These are phyloP conservation scores for Drosophila subsilvestris DNA, from an alignment of 2,888 invertebrate genomes.

Conservation along the genomic window DNA sequence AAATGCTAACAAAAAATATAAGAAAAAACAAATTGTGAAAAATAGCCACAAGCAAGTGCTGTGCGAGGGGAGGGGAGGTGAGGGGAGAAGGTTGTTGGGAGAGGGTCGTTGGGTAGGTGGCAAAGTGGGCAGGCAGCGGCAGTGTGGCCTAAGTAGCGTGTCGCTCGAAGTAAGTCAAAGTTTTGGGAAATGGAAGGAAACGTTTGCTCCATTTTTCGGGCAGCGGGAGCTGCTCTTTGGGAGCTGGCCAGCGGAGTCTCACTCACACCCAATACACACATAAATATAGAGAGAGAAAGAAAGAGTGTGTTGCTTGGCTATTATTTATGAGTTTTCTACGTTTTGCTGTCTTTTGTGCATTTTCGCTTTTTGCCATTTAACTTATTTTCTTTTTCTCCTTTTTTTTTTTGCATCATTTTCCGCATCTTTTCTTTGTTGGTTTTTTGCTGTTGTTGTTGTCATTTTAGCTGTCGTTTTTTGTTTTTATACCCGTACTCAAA, in stretches of 20 bases:
- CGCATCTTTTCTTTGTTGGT: conserved; percentile 1
- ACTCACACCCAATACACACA: conserved; percentile 6
- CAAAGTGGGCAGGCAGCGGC: background rate
- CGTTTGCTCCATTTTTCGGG: conserved; percentile 18
- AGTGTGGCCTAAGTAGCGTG: conserved; percentile 37
- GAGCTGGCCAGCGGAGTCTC: conserved; percentile 2
- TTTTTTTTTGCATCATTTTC: conserved; percentile 5
- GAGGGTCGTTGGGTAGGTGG: background rate
- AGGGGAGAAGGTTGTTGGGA: too few relatives aligned
- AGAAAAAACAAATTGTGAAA: conserved; percentile 60
- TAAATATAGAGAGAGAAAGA: background rate
- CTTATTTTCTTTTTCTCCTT: conserved; percentile 28
- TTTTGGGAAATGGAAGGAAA: conserved; percentile 32
- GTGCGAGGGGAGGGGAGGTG: background rate
- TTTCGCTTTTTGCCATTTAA: conserved; percentile 70
- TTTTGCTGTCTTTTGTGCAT: conserved; percentile 68
- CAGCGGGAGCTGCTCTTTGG: background rate
- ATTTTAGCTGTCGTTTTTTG: conserved; percentile 2
- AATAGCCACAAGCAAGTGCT: conserved; percentile 53
- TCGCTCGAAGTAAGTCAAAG: conserved; percentile 42
- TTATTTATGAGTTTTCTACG: conserved; percentile 75
- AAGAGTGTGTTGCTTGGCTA: conserved; percentile 44
- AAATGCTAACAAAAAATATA: conserved; percentile 14
- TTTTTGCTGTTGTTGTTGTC: conserved; percentile 14
- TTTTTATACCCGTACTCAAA: too few relatives aligned